phyloP scores from a whole-genome alignment of 2,113 vertebrate species.

The Indri indri region DNA sequence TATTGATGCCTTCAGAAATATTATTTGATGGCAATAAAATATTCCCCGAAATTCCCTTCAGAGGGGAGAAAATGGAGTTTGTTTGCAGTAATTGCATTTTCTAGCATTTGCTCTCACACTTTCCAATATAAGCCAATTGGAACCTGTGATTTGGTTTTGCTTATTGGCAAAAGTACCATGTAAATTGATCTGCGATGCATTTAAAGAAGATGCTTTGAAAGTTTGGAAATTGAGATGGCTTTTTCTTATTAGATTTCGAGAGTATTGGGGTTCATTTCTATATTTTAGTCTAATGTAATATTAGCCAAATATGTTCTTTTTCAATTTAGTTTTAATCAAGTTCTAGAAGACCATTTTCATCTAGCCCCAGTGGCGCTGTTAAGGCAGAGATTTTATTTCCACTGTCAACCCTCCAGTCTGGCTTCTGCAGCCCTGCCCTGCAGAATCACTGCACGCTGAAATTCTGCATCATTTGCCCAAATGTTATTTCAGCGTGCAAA shows the following conservation, averaged over 20 bases:
- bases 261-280: conserved; percentile 87
- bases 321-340: conserved; percentile 84
- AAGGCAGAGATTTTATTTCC: conserved; percentile 75
- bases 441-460: neutral
- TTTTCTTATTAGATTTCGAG: conserved; percentile 90
- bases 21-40: conserved; percentile 90
- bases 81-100: conserved; percentile 91
- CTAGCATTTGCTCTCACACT: conserved; percentile 85
- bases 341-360: conserved; percentile 81
- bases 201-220: conserved; percentile 86
- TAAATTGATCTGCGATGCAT: conserved; percentile 91
- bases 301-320: conserved; percentile 84
- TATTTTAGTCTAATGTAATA: conserved; percentile 89
- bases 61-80: conserved; percentile 90
- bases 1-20: conserved; percentile 91
- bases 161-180: conserved; percentile 88
- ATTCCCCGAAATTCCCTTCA: conserved; percentile 87
- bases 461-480: neutral
- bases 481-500: neutral
- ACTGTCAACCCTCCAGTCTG: conserved; percentile 65
- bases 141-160: conserved; percentile 89
- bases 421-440: neutral
- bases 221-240: conserved; percentile 87
- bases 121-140: conserved; percentile 90
- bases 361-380: conserved; percentile 62